phyloP scores from a whole-genome alignment of 2,113 vertebrate species.

The Equus quagga region DNA sequence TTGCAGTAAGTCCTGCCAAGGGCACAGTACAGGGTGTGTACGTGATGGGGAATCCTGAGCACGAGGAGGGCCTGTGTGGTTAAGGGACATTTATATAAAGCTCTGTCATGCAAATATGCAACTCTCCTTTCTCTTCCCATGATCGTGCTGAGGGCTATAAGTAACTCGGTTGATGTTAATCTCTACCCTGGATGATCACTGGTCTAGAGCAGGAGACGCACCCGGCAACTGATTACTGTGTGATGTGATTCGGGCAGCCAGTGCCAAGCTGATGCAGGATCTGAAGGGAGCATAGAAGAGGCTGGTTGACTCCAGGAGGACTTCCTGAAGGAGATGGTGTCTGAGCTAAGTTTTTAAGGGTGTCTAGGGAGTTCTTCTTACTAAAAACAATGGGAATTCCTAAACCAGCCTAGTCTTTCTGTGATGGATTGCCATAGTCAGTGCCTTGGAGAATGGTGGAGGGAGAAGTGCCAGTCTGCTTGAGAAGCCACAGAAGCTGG shows the following conservation, averaged over 20 bases:
- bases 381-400: background rate
- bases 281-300: background rate
- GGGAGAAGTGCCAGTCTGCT: background rate
- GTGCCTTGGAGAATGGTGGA: background rate
- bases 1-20: background rate
- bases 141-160: background rate
- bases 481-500: background rate
- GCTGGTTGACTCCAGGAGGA: background rate
- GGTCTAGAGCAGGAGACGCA: background rate
- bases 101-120: background rate
- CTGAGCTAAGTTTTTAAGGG: slow-evolving; percentile 2
- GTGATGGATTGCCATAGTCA: background rate
- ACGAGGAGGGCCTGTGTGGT: background rate
- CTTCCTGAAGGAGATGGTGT: background rate
- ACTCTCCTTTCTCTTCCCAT: background rate
- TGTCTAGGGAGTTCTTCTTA: background rate
- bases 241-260: too few species aligned
- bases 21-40: background rate
- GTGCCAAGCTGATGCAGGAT: background rate
- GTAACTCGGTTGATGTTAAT: background rate
- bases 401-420: background rate
- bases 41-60: fast-evolving
- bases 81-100: background rate
- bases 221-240: fast-evolving
- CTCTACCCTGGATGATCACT: background rate